These are phyloP conservation scores for Falcunculus frontatus DNA, from an alignment of 2,113 vertebrate species.

Conservation along the genomic window DNA sequence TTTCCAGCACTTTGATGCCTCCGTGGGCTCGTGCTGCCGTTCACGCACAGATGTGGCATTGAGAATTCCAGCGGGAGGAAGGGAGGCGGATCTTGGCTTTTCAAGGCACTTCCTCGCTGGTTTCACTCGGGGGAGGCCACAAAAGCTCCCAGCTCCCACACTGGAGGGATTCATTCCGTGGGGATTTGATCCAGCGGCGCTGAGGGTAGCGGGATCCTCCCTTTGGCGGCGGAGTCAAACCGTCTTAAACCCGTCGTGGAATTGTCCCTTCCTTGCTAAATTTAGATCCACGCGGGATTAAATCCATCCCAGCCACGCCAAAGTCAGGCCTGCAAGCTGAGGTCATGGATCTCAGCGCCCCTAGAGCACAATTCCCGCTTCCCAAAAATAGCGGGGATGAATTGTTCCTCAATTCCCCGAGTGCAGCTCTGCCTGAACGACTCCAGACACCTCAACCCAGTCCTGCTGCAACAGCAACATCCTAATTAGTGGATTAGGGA, in stretches of 20 bases:
- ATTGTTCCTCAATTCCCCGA: rapidly evolving
- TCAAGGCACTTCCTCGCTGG: background rate
- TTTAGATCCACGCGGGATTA: background rate
- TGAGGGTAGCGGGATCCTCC: background rate
- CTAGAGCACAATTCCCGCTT: background rate
- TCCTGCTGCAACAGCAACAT: background rate
- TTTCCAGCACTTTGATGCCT: background rate
- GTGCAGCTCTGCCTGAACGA: background rate
- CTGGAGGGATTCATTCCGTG: background rate
- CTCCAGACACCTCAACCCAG: background rate
- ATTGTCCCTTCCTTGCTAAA: background rate
- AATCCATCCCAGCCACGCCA: background rate
- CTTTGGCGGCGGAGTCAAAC: background rate
- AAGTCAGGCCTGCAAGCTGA: background rate
- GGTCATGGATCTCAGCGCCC: background rate
- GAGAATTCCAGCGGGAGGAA: background rate
- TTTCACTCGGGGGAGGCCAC: background rate
- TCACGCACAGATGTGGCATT: background rate
- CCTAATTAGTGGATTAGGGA: background rate
- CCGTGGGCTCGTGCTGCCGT: background rate
- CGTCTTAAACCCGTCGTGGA: background rate
- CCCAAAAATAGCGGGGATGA: background rate
- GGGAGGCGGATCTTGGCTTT: background rate
- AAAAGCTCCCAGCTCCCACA: background rate
- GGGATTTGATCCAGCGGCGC: background rate